Conservation (phyloP, 1,140 invertebrate species). For the Heliothis subflexa region DNA sequence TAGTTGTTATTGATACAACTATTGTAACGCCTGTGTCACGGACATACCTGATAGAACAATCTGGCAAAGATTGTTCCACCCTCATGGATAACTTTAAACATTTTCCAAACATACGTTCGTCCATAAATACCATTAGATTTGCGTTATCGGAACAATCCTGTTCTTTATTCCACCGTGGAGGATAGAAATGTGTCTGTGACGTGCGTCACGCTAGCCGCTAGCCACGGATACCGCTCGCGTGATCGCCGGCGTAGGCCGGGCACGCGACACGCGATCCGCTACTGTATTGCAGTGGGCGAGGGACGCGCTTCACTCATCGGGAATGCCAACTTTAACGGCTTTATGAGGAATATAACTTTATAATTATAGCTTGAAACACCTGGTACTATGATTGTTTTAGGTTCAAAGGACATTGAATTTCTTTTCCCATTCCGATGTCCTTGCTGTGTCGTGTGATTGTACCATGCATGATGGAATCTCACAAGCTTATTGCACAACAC, state of each 20-base stretch:
- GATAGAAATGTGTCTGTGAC: slow-evolving; percentile 60
- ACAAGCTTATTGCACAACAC: slow-evolving; percentile 6
- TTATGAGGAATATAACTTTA: neutral
- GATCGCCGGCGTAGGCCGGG: slow-evolving; percentile 18
- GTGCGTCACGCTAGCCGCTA: slow-evolving; percentile 58
- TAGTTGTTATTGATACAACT: no score
- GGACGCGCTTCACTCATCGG: slow-evolving; percentile 36
- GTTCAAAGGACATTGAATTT: no score
- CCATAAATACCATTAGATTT: slow-evolving; percentile 28
- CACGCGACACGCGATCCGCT: slow-evolving; percentile 46
- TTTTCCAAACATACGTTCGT: neutral
- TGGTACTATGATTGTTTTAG: no score
- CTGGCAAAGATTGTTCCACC: neutral
- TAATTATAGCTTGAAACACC: no score
- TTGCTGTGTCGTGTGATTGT: neutral
- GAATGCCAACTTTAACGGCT: slow-evolving; percentile 37
- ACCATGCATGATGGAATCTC: neutral
- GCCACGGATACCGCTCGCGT: slow-evolving; percentile 49
- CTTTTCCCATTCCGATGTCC: no score
- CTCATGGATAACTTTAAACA: neutral
- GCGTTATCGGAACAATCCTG: slow-evolving; percentile 49
- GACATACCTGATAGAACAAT: neutral
- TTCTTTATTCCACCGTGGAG: slow-evolving; percentile 42
- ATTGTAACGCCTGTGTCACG: no score
- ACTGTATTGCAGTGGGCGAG: slow-evolving; percentile 19